Evolutionary conservation across 2,113 vertebrate genomes (phyloP).

Genomic region (Camelus dromedarius): DNA sequence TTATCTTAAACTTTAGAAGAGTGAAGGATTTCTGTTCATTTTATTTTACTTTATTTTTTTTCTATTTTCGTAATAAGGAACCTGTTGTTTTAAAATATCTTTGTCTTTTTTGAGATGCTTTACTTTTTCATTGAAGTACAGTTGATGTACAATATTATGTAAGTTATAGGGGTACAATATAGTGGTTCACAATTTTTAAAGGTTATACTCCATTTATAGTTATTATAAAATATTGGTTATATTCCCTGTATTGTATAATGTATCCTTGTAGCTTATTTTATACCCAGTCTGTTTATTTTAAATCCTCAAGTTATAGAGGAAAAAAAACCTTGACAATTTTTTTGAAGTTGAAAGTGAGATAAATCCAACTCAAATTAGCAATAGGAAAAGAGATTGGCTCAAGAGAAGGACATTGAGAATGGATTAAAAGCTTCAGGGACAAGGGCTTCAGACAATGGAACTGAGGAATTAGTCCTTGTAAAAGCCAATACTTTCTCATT

Average conservation of each 20-base stretch:
- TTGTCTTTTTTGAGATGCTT: neutral
- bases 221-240: neutral
- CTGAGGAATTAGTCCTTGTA: neutral
- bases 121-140: neutral
- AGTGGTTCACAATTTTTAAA: neutral
- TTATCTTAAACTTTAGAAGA: neutral
- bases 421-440: neutral
- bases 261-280: neutral
- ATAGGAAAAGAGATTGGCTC: neutral
- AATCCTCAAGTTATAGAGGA: neutral
- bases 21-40: constrained; percentile 38
- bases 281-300: neutral
- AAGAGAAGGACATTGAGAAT: neutral
- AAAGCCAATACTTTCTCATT: neutral
- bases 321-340: neutral
- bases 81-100: neutral
- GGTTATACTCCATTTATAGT: neutral
- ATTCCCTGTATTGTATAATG: neutral
- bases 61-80: neutral
- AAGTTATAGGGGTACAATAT: neutral
- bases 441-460: neutral
- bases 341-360: neutral
- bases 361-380: neutral
- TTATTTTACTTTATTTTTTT: neutral
- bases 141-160: neutral